A percentile compares a stretch with the other conserved stretches of the same genome.
Conservation (phyloP, 2,113 vertebrate species). For the Candoia aspera region DNA sequence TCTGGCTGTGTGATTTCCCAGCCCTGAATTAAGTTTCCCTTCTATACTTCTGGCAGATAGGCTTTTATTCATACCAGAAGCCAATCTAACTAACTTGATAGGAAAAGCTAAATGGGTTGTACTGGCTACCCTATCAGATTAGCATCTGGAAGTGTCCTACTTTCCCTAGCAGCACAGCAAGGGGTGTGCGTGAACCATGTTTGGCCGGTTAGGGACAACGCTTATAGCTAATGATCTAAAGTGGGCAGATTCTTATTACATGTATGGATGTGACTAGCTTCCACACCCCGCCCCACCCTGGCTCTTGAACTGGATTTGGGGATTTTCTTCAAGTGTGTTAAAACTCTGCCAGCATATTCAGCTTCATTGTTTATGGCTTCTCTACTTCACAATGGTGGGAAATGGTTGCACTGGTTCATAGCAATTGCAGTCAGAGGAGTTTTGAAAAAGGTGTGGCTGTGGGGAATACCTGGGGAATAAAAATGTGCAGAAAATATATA, state of each 20-base stretch:
- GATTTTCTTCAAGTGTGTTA: neutral
- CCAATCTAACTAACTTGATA: neutral
- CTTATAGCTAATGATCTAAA: neutral
- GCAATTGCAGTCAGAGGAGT: neutral
- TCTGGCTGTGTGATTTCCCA: neutral
- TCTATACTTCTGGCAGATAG: neutral
- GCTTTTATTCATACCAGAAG: neutral
- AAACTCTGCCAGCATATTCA: neutral
- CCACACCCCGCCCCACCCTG: neutral
- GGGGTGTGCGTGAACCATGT: neutral
- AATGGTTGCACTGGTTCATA: neutral
- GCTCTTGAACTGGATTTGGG: neutral
- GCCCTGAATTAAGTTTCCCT: neutral
- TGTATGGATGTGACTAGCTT: neutral
- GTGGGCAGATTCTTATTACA: neutral
- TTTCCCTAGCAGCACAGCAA: neutral
- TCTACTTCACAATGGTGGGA: neutral
- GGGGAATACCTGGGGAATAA: neutral
- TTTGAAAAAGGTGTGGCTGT: neutral
- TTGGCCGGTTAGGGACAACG: neutral
- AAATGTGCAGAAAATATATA: neutral
- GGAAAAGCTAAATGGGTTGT: too few relatives aligned
- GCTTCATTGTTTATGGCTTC: neutral
- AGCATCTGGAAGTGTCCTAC: neutral
- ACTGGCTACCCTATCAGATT: neutral